Base-by-base conservation (phyloP, 2,113 vertebrate genomes). In the Mustelus asterias region DNA sequence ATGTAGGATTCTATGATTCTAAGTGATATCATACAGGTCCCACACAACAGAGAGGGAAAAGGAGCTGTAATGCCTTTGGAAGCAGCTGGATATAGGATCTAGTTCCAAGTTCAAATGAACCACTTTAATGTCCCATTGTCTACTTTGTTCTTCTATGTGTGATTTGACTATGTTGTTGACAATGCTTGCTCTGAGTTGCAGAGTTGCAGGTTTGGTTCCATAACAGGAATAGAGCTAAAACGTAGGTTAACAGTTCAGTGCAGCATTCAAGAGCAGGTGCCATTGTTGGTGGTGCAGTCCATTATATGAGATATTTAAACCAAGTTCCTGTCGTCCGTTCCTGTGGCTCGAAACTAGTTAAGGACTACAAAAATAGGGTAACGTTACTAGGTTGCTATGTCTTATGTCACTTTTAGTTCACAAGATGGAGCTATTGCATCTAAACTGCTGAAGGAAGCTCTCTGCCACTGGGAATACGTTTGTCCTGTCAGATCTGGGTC, bases 371-470 rank as follows among this genome's bases (percentile, higher is more conserved):
- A 33, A 90, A 89, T 48, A 22, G 83, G 44, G 4, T 90, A 26
- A 16, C 16, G 16, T 33, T 16, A 60, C 26, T 29, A 48, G 44
- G 54, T 3, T 29, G 13, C 88, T 13, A 13, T 44, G 24, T 90
- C 11, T 58, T 90, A 60, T 14, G 3, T 16, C 26, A 11, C 13
- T 90, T 90, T 33, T 33, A 54, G 88, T 90, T 60, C 88, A 90
- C 88, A 90, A 90, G 88, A 58, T 90, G 88, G 88, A 33, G 88
- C 88, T 90, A 60, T 90, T 60, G 13, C 26, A 60, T 90, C 54
- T 90, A 60, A 58, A 60, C 88, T 88, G 85, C 85, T 60, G 48
- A 33, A 60, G 88, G 88, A 58, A 90, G 26, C 26, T 89, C 44
- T 26, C 85, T 26, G 24, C 24, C 9, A 83, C 80, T 41, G 80